Evolutionary conservation across 1,140 invertebrate genomes (phyloP).

Genomic region (Diabrotica virgifera): DNA sequence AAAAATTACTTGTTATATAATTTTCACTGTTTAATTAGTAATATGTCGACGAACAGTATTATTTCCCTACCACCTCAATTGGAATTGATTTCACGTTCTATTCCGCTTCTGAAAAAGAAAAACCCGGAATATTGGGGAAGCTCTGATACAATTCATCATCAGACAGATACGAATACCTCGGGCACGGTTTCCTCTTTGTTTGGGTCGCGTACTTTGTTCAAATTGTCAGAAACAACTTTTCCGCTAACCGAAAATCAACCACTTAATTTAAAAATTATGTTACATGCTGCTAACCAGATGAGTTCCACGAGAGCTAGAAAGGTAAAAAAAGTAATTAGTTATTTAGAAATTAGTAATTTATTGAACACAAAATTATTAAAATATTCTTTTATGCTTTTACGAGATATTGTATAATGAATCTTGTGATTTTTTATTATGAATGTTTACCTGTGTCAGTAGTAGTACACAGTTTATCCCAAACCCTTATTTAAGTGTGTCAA

Average conservation of each 20-base stretch:
- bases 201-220: slow-evolving; percentile 23
- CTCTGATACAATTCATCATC: slow-evolving; percentile 5
- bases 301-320: slow-evolving; percentile 30
- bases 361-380: too few species aligned
- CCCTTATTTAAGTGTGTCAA: too few species aligned
- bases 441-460: too few species aligned
- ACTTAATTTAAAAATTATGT: slow-evolving; percentile 43
- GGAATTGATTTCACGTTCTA: slow-evolving; percentile 35
- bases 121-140: slow-evolving; percentile 14
- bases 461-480: too few species aligned
- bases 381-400: too few species aligned
- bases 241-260: slow-evolving; percentile 31
- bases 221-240: slow-evolving; percentile 39
- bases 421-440: too few species aligned
- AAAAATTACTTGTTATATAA: too few species aligned
- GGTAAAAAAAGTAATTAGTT: slow-evolving; percentile 25
- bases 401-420: too few species aligned
- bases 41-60: slow-evolving; percentile 41
- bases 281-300: slow-evolving; percentile 36
- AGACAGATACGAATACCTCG: slow-evolving; percentile 4
- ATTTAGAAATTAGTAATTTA: too few species aligned
- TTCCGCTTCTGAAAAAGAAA: slow-evolving; percentile 27
- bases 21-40: background rate
- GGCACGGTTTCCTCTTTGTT: background rate
- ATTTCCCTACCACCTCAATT: slow-evolving; percentile 38